These are phyloP conservation scores for Monodelphis domestica DNA, from an alignment of 2,797 vertebrate genomes.

Conservation along the genomic window DNA sequence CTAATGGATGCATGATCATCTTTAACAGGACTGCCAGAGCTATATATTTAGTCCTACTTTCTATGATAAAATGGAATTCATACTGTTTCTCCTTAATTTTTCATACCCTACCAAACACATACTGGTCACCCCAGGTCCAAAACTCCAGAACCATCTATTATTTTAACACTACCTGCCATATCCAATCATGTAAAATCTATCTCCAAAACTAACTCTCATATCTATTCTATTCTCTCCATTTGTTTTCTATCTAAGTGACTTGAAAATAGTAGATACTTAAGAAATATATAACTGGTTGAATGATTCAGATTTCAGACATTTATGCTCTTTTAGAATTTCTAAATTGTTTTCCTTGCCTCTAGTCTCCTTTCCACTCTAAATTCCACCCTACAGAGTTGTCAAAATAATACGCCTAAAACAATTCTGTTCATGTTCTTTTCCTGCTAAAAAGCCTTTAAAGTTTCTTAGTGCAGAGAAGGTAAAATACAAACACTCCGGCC, in stretches of 20 bases:
- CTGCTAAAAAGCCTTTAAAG: not conserved
- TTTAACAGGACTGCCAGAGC: not conserved
- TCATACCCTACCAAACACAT: not conserved
- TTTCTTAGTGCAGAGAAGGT: not conserved
- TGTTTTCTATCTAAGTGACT: not conserved
- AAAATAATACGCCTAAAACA: not conserved
- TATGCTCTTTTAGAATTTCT: not conserved
- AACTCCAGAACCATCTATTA: not conserved
- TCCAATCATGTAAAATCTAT: not conserved
- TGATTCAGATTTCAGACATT: not conserved
- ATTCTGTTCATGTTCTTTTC: not conserved
- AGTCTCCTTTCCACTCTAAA: not conserved
- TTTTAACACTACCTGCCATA: not conserved
- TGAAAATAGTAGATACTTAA: not conserved
- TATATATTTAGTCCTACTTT: not conserved
- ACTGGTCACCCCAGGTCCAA: not conserved
- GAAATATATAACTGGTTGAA: not conserved
- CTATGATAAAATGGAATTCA: not conserved
- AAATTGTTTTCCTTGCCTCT: not conserved
- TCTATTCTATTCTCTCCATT: not conserved
- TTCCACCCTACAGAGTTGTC: not conserved
- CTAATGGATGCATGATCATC: not conserved
- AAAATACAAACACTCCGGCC: not conserved
- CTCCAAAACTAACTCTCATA: not conserved
- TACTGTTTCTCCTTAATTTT: not conserved